Evolutionary conservation across 2,113 vertebrate genomes (phyloP), one percentile per base, ranked within the genome.

Genomic region (Pelecanoides urinatrix): DNA sequence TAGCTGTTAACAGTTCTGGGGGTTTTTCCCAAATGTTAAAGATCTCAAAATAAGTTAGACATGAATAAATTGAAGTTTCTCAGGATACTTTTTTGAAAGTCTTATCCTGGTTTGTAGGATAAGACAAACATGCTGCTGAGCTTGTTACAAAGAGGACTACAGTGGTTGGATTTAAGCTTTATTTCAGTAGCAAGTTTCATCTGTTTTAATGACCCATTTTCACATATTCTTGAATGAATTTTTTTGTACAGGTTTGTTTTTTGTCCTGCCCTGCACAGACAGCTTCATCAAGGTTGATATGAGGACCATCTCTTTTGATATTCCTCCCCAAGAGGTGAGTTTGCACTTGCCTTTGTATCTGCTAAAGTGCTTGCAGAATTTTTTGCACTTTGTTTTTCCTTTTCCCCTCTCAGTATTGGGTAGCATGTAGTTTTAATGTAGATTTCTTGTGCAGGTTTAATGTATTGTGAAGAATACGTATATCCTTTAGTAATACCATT

Each of bases 261-360:
- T 99, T 23, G 92, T 99, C 95, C 95, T 99, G 95, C 99, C 99
- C 3, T 99, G 99, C 98, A 99, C 99, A 3, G 99, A 99, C 98
- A 99, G 96, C 97, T 99, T 99, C 87, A 99, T 99, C 96, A 99
- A 99, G 59, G 99, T 99, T 97, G 99, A 99, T 98, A 99, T 99
- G 99, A 99, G 99, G 85, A 99, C 99, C 50, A 98, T 99, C 94
- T 99, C 99, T 32, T 99, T 99, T 17, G 99, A 99, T 90, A 99
- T 99, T 83, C 99, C 99, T 21, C 99, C 99, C 12, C 99, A 99
- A 92, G 99, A 99, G 98, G 99, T 99, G 97, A 91, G 96, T 85
- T 16, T 49, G 29, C 23, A 63, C 58, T 81, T 74, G 23, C 29
- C 38, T 55, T 80, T 61, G 7, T 25, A 7, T 44, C 67, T 76